Conservation (phyloP, 2,113 vertebrate genomes). For the Herpetotheres cachinnans region DNA sequence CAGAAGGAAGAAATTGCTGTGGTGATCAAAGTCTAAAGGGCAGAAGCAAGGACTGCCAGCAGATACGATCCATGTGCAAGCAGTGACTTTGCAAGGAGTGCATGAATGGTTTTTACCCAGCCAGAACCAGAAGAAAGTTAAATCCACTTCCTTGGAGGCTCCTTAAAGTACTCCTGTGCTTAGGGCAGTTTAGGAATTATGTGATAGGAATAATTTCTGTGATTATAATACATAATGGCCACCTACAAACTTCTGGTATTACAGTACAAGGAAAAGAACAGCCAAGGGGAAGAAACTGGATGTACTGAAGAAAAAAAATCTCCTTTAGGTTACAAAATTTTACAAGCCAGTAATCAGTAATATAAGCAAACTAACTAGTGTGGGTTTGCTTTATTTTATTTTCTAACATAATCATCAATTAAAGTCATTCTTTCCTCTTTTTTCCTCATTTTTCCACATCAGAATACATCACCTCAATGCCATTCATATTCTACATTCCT, state of each 20-base stretch:
- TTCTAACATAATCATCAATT: background rate
- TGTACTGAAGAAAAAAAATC: background rate
- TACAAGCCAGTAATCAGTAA: background rate
- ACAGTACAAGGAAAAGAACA: background rate
- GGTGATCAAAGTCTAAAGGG: background rate
- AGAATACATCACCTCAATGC: background rate
- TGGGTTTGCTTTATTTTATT: background rate
- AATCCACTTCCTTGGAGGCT: background rate
- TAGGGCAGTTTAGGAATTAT: background rate
- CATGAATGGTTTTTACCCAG: background rate
- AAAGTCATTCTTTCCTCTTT: background rate
- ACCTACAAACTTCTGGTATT: background rate
- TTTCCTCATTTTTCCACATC: rapidly evolving
- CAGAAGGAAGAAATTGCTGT: background rate
- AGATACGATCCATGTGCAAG: background rate
- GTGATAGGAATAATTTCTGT: background rate
- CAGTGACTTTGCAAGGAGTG: background rate
- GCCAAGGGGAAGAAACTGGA: background rate
- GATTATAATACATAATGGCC: background rate
- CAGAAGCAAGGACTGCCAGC: background rate
- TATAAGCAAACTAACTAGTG: background rate
- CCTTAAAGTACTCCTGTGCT: background rate
- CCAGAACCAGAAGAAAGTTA: background rate
- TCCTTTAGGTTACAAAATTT: background rate
- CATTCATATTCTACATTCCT: background rate